Percentiles rank a stretch among this genome's conserved stretches.
Evolutionary conservation across 2,888 invertebrate genomes (phyloP).

Genomic region (Formica aserva): DNA sequence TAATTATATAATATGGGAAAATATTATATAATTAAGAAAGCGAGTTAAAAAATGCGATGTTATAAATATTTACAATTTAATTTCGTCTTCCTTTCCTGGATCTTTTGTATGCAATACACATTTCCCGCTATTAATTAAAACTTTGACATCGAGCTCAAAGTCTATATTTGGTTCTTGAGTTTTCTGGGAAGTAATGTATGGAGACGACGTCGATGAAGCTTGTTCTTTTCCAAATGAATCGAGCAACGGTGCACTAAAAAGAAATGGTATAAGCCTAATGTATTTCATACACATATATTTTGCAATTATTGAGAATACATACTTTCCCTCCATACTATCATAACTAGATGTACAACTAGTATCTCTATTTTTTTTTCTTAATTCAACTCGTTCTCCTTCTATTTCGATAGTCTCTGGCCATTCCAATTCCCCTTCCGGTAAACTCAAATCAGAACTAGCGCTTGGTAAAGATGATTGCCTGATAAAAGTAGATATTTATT

Average conservation of each 20-base stretch:
- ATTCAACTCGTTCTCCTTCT: conserved; percentile 89
- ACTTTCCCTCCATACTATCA: conserved; percentile 84
- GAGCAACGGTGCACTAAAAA: conserved; percentile 81
- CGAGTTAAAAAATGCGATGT: neutral
- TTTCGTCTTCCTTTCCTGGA: conserved; percentile 89
- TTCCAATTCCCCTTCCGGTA: conserved; percentile 87
- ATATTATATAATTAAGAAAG: neutral
- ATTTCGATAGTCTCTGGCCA: conserved; percentile 89
- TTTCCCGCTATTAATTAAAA: conserved; percentile 98
- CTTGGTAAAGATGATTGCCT: conserved; percentile 93
- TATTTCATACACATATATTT: neutral
- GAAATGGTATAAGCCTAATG: neutral
- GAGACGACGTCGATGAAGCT: conserved; percentile 83
- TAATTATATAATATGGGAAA: no score
- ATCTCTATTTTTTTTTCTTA: conserved; percentile 87
- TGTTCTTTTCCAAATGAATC: conserved; percentile 83
- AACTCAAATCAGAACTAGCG: conserved; percentile 90
- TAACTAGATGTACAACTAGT: conserved; percentile 83
- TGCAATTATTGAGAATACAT: conserved; percentile 54
- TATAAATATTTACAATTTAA: conserved; percentile 87
- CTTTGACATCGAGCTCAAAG: conserved; percentile 98
- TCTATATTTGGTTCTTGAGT: conserved; percentile 96
- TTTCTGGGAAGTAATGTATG: conserved; percentile 86
- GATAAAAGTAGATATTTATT: conserved; percentile 41
- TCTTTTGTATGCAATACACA: conserved; percentile 98